Conservation (phyloP, 2,888 invertebrate species). For the Dusona sp. region DNA sequence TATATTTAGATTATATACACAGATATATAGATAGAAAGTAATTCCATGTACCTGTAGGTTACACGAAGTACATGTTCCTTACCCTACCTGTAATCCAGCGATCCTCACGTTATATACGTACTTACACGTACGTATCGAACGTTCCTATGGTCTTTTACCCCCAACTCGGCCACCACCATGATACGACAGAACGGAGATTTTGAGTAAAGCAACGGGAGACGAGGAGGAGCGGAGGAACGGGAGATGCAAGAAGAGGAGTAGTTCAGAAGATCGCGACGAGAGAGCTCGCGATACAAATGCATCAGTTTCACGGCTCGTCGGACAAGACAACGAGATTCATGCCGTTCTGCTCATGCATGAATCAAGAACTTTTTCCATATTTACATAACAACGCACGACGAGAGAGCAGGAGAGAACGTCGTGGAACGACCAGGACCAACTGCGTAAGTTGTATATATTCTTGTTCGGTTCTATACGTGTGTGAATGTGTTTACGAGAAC, state of each 20-base stretch:
- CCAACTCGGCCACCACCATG: conserved; percentile 31
- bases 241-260: neutral
- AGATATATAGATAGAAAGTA: conserved; percentile 23
- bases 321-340: conserved; percentile 83
- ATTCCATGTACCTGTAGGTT: conserved; percentile 39
- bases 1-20: neutral
- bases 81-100: conserved; percentile 31
- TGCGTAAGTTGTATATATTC: neutral
- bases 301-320: conserved; percentile 84
- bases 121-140: conserved; percentile 28
- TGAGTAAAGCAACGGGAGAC: neutral
- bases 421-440: conserved; percentile 25
- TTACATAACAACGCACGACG: conserved; percentile 82
- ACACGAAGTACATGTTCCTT: conserved; percentile 52
- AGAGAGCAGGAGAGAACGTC: conserved; percentile 24
- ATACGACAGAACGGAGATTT: conserved; percentile 30
- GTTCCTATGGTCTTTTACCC: conserved; percentile 16
- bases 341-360: conserved; percentile 81
- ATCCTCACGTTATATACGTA: conserved; percentile 45
- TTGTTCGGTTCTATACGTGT: conserved; percentile 19
- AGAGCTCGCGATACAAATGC: conserved; percentile 80
- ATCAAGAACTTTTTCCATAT: conserved; percentile 84
- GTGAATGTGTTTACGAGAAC: conserved; percentile 18
- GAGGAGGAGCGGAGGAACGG: neutral
- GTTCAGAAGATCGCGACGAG: conserved; percentile 70